A percentile compares a stretch with the other conserved stretches of the same genome.
phyloP scores from a whole-genome alignment of 2,888 invertebrate species.

The Cremastinae sp. region DNA sequence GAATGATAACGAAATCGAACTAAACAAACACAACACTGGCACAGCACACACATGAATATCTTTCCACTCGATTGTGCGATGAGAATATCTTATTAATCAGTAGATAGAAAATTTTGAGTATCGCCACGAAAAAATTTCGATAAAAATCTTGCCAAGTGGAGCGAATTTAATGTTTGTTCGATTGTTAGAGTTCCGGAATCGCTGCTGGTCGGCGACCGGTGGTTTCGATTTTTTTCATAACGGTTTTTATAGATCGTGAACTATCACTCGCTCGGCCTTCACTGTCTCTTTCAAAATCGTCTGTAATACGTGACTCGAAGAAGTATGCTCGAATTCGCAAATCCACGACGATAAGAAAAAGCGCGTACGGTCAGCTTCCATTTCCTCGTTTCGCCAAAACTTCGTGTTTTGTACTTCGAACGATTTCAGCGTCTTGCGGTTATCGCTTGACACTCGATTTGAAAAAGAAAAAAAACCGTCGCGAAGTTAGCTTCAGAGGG shows the following conservation, averaged over 20 bases:
- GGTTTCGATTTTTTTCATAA: constrained; percentile 67
- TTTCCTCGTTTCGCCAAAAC: constrained; percentile 70
- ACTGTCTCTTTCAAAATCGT: constrained; percentile 64
- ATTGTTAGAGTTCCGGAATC: constrained; percentile 61
- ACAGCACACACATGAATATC: constrained; percentile 6
- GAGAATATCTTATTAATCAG: too few species aligned
- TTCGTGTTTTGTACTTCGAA: background rate
- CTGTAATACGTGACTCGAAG: constrained; percentile 67
- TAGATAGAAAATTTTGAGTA: too few species aligned
- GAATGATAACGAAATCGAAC: background rate
- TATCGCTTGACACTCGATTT: too few species aligned
- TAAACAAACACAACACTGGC: background rate
- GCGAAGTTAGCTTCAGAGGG: background rate
- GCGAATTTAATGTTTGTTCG: constrained; percentile 1
- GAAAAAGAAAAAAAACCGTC: background rate
- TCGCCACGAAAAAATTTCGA: too few species aligned
- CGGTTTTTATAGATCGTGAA: constrained; percentile 53
- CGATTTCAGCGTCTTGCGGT: background rate
- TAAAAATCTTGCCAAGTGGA: background rate
- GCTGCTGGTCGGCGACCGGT: constrained; percentile 70
- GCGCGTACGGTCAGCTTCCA: constrained; percentile 76
- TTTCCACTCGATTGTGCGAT: background rate
- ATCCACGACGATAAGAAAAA: constrained; percentile 56
- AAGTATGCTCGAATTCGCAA: constrained; percentile 65
- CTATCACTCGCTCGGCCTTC: constrained; percentile 62